These are phyloP conservation scores for Microtus ochrogaster DNA, from an alignment of 2,113 vertebrate genomes.

Conservation along the genomic window DNA sequence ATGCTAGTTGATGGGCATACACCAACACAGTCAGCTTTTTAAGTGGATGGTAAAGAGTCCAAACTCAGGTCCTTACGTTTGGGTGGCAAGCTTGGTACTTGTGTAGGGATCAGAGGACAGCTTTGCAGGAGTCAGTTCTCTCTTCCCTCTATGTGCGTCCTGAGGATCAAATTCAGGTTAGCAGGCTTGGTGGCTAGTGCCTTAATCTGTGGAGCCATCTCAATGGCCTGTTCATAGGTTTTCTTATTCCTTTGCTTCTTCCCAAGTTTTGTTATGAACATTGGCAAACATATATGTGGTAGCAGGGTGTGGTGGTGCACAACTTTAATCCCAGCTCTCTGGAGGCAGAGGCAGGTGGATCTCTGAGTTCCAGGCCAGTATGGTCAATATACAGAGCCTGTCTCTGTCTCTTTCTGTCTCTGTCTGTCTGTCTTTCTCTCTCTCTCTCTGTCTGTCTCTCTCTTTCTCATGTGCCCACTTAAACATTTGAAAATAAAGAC, in stretches of 20 bases:
- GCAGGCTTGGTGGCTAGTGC: not conserved
- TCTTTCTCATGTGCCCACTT: not conserved
- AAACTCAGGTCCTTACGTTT: not conserved
- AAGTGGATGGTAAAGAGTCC: not conserved
- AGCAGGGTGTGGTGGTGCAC: not conserved
- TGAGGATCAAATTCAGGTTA: not conserved
- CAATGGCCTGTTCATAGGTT: not conserved
- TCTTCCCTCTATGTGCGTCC: not conserved
- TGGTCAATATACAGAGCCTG: not conserved
- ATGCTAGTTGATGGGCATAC: not conserved
- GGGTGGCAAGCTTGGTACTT: not conserved
- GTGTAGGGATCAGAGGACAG: not conserved
- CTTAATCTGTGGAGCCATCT: not conserved
- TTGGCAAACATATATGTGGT: not conserved
- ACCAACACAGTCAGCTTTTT: not conserved
- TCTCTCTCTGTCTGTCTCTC: not conserved
- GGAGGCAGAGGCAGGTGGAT: not conserved
- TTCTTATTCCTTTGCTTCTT: not conserved
- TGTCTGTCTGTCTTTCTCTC: not conserved
- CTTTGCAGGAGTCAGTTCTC: not conserved
- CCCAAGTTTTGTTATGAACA: slow-evolving; percentile 44
- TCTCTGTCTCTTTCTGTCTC: not conserved
- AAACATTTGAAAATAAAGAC: slow-evolving; percentile 50
- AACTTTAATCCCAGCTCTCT: not conserved
- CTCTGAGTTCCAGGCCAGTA: not conserved